These are phyloP conservation scores for Diarsia rubi DNA, from an alignment of 2,888 invertebrate genomes.

Conservation along the genomic window DNA sequence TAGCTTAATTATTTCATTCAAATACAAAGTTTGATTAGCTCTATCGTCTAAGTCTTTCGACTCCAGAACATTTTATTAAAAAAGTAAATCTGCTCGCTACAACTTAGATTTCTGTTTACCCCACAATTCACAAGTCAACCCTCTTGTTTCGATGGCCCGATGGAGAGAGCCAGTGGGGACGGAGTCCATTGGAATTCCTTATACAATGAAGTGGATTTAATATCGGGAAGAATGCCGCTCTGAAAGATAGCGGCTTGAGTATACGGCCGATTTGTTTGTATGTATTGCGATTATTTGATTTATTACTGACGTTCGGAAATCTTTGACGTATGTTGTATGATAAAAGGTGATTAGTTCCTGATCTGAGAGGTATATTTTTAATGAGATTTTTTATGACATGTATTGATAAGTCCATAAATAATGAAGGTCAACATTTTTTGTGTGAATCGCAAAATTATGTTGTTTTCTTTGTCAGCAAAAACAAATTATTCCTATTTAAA, in stretches of 20 bases:
- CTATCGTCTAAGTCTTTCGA: neutral
- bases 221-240: slow-evolving; percentile 86
- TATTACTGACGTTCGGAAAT: slow-evolving; percentile 49
- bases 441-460: neutral
- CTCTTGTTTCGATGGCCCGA: slow-evolving; percentile 67
- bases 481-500: neutral
- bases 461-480: neutral
- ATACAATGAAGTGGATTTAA: slow-evolving; percentile 90
- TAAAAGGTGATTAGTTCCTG: slow-evolving; percentile 27
- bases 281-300: slow-evolving; percentile 58
- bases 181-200: slow-evolving; percentile 88
- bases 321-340: slow-evolving; percentile 38
- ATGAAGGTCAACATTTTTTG: neutral
- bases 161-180: slow-evolving; percentile 68
- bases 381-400: neutral
- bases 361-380: neutral
- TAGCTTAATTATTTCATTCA: neutral
- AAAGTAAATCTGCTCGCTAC: slow-evolving; percentile 47
- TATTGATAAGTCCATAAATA: neutral
- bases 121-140: slow-evolving; percentile 60
- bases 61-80: slow-evolving; percentile 35
- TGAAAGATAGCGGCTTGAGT: slow-evolving; percentile 79
- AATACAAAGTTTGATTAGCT: neutral
- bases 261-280: slow-evolving; percentile 63
- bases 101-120: slow-evolving; percentile 43